Conservation (phyloP, 2,888 invertebrate genomes). For the Notocelia uddmanniana region DNA sequence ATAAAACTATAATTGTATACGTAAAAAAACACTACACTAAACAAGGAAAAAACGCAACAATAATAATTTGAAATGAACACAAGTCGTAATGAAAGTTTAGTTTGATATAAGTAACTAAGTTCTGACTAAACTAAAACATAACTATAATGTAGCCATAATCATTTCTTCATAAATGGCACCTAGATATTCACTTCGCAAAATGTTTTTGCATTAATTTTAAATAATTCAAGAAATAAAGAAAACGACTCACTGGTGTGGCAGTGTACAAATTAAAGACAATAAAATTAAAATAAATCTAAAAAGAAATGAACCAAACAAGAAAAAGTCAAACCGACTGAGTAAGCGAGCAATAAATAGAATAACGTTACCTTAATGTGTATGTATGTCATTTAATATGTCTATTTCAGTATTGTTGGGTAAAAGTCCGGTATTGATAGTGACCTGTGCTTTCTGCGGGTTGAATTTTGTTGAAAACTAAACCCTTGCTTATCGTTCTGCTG, state of each 20-base stretch:
- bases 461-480: conserved; percentile 59
- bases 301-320: conserved; percentile 37
- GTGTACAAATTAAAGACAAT: conserved; percentile 31
- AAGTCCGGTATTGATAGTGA: conserved; percentile 60
- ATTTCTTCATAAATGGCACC: conserved; percentile 78
- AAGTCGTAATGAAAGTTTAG: conserved; percentile 72
- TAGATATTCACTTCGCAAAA: conserved; percentile 77
- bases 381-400: conserved; percentile 48
- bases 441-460: conserved; percentile 67
- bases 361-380: conserved; percentile 50
- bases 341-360: conserved; percentile 44
- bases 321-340: conserved; percentile 31
- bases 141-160: conserved; percentile 78
- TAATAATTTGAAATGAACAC: conserved; percentile 73
- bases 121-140: conserved; percentile 72
- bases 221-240: conserved; percentile 48
- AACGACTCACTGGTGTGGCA: conserved; percentile 43
- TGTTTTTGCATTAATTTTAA: conserved; percentile 56
- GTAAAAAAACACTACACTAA: conserved; percentile 52
- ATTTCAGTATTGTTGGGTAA: conserved; percentile 51
- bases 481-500: conserved; percentile 65
- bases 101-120: conserved; percentile 66
- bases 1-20: conserved; percentile 54
- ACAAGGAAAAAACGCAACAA: conserved; percentile 67
- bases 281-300: conserved; percentile 41